A percentile compares a stretch with the other conserved stretches of the same genome.
Conservation (phyloP, 2,113 vertebrate genomes). For the Sorex araneus region DNA sequence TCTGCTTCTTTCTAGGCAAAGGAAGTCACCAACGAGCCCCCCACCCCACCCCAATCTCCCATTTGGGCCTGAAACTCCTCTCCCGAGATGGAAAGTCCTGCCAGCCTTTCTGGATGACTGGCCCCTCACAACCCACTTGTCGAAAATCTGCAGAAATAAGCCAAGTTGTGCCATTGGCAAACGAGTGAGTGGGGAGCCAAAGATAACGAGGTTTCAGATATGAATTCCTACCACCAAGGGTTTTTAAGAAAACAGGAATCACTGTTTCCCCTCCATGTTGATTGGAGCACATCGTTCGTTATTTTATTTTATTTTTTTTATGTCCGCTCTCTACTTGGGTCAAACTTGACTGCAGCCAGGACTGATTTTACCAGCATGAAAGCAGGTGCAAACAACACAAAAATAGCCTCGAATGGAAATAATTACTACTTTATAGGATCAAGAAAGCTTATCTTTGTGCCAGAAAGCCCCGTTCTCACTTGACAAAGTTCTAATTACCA, state of each 20-base stretch:
- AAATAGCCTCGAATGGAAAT: conserved; percentile 68
- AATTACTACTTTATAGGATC: conserved; percentile 45
- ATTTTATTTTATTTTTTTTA: conserved; percentile 21
- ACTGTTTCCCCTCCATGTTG: not conserved
- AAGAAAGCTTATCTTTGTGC: conserved; percentile 45
- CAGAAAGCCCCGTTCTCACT: conserved; percentile 48
- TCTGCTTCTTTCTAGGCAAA: conserved; percentile 19
- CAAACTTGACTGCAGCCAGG: not conserved
- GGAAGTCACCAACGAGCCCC: too few species aligned
- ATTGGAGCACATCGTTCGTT: conserved; percentile 44
- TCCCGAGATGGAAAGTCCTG: not conserved
- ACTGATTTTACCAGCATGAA: conserved; percentile 56
- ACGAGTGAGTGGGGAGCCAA: conserved; percentile 36
- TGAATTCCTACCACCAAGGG: conserved; percentile 35
- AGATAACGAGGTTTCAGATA: not conserved
- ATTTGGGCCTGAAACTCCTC: not conserved
- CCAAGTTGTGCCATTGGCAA: not conserved
- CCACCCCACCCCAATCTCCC: not conserved
- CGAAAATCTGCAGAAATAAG: conserved; percentile 31
- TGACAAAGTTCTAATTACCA: conserved; percentile 57
- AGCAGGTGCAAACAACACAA: conserved; percentile 62
- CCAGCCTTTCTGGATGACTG: conserved; percentile 31
- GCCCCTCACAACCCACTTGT: not conserved
- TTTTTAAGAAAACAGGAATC: conserved; percentile 30
- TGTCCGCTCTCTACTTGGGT: conserved; percentile 30